Percentiles rank a stretch among this genome's conserved stretches.
phyloP scores from a whole-genome alignment of 2,797 vertebrate genomes.

The Denticeps clupeoides region DNA sequence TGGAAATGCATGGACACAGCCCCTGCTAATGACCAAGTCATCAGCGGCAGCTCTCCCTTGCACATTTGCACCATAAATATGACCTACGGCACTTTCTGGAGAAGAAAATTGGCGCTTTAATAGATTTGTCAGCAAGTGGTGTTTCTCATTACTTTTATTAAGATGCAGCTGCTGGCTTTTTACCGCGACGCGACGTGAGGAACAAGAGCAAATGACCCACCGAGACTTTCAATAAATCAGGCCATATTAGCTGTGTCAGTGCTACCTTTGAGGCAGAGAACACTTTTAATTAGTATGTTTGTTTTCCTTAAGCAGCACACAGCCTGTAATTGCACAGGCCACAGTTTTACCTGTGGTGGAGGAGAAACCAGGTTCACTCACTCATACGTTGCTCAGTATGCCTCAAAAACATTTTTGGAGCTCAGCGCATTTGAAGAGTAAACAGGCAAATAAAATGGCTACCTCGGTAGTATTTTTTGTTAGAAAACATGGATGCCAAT shows the following conservation, averaged over 20 bases:
- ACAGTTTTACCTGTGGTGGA: conserved; percentile 25
- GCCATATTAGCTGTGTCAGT: conserved; percentile 33
- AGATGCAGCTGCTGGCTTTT: conserved; percentile 30
- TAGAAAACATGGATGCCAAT: too few species aligned
- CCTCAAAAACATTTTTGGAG: too few species aligned
- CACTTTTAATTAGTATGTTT: conserved; percentile 32
- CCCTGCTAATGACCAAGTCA: conserved; percentile 30
- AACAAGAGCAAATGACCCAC: conserved; percentile 12
- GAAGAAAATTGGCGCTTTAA: conserved; percentile 34
- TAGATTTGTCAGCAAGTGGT: conserved; percentile 30
- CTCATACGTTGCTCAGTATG: conserved; percentile 37
- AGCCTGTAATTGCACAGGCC: conserved; percentile 38
- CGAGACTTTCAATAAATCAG: conserved; percentile 22
- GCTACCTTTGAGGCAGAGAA: conserved; percentile 15
- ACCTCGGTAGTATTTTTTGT: too few species aligned
- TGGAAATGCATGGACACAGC: conserved; percentile 31
- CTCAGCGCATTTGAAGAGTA: too few species aligned
- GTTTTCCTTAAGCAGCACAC: conserved; percentile 39
- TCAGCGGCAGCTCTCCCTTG: conserved; percentile 21
- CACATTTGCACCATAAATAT: conserved; percentile 37
- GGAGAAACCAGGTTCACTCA: conserved; percentile 38
- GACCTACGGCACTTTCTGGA: conserved; percentile 22
- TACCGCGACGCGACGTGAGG: conserved; percentile 9
- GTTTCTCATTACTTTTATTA: conserved; percentile 33
- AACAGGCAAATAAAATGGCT: too few species aligned